Base-by-base conservation (phyloP, 2,888 invertebrate genomes). In the Netelia virgata region DNA sequence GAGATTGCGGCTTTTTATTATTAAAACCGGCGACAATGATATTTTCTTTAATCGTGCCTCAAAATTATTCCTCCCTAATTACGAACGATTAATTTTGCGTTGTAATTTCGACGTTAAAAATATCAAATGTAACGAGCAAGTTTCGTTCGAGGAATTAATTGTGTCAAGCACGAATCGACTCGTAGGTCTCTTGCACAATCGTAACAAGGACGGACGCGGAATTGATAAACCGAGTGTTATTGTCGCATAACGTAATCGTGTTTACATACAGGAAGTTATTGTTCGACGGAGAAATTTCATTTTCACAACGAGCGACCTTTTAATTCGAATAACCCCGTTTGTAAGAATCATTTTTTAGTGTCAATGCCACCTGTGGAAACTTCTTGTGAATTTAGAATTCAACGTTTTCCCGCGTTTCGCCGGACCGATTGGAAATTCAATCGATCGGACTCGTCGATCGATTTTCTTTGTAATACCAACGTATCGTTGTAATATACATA, bases 351-450 rank as follows among this genome's bases (percentile, higher is more conserved):
- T 43, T 43, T 73, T 61, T 28, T 11, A 14, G 20, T 57, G 18
- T 55, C 41, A 11, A 41, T 55, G 63, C 36, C 70, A 18, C 18
- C 70, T 36, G 43, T 41, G 11, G 8, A 43, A 55, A 57, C 18
- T 14, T 41, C 41, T 16, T 11, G 14, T 14, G 14, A n/a, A 23
- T 28, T 68, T 43, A 5, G 18, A 53, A 63, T 63, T 70, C 9
- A n/a, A 20, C 20, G 16, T 82, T 72, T 72, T 76, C 70, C 66
- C 77, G 77, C 70, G 9, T 57, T 57, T 57, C 16, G 9, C 23
- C 20, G 8, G 36, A 36, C 36, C 10, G 55, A 18, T 28, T 53
- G 10, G 41, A 64, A 76, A 55, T 41, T 55, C 20, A 20, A 70
- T 41, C 55, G 16, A 3, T 28, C 3, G 3, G 28, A 41, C 63